Evolutionary conservation across 2,888 invertebrate genomes (phyloP).

Genomic region (Nasonovia ribisnigri): DNA sequence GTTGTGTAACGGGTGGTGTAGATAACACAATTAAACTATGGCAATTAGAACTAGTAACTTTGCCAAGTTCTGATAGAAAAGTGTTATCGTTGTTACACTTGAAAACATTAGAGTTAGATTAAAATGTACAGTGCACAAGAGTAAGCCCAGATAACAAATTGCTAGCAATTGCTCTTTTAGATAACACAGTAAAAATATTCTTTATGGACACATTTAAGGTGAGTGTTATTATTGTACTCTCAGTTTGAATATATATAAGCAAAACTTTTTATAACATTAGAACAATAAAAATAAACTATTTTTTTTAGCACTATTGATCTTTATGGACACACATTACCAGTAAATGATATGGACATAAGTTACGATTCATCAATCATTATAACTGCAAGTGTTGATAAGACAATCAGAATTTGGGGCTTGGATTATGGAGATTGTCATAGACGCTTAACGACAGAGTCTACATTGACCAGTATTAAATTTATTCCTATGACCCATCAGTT

Average conservation of each 20-base stretch:
- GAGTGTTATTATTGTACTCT: constrained; percentile 66
- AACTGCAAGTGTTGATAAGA: constrained; percentile 95
- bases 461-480: constrained; percentile 90
- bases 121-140: constrained; percentile 85
- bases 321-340: constrained; percentile 96
- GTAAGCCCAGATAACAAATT: constrained; percentile 89
- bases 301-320: constrained; percentile 86
- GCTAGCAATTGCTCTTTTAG: constrained; percentile 89
- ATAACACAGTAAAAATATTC: constrained; percentile 95
- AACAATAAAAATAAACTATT: neutral
- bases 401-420: constrained; percentile 97
- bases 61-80: constrained; percentile 70
- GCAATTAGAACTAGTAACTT: constrained; percentile 88
- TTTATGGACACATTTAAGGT: constrained; percentile 95
- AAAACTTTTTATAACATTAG: neutral
- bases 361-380: constrained; percentile 87
- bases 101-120: constrained; percentile 87
- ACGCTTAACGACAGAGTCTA: constrained; percentile 97
- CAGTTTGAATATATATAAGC: neutral
- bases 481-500: constrained; percentile 92
- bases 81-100: constrained; percentile 84
- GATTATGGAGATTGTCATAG: constrained; percentile 99
- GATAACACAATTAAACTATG: constrained; percentile 94
- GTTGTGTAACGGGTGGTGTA: constrained; percentile 87
- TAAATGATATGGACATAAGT: constrained; percentile 92